Percentiles rank a stretch among this genome's conserved stretches.
Conservation (phyloP, 2,888 invertebrate genomes). For the Brachycybe producta region DNA sequence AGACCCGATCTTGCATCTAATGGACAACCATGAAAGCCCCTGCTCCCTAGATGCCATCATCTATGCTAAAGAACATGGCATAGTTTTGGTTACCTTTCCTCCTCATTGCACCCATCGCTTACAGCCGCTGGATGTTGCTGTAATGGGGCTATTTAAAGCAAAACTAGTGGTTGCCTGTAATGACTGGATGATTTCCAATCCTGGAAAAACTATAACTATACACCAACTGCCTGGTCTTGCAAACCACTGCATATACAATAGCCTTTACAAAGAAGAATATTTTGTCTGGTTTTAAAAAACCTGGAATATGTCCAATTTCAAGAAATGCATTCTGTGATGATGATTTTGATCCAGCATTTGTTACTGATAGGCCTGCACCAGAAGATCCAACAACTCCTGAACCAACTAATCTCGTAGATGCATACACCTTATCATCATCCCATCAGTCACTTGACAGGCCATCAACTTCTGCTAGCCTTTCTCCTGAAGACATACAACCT, state of each 20-base stretch:
- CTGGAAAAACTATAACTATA: conserved; percentile 30
- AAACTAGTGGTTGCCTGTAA: conserved; percentile 28
- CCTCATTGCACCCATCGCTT: conserved; percentile 31
- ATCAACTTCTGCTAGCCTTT: neutral
- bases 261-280: neutral
- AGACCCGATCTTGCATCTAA: conserved; percentile 27
- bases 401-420: neutral
- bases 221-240: conserved; percentile 19
- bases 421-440: neutral
- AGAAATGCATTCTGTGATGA: neutral
- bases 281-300: neutral
- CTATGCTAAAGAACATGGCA: conserved; percentile 28
- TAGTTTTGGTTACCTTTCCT: conserved; percentile 29
- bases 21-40: conserved; percentile 31
- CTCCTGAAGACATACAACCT: neutral
- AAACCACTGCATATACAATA: neutral
- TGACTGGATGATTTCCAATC: conserved; percentile 28
- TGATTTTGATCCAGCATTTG: neutral
- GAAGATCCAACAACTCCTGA: neutral
- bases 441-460: neutral
- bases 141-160: conserved; percentile 29
- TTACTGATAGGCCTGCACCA: neutral
- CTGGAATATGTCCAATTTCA: neutral
- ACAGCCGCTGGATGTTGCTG: conserved; percentile 30
- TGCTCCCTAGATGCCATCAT: conserved; percentile 25